These are phyloP conservation scores for Accipiter cooperii DNA, from an alignment of 2,113 vertebrate genomes.

Conservation along the genomic window DNA sequence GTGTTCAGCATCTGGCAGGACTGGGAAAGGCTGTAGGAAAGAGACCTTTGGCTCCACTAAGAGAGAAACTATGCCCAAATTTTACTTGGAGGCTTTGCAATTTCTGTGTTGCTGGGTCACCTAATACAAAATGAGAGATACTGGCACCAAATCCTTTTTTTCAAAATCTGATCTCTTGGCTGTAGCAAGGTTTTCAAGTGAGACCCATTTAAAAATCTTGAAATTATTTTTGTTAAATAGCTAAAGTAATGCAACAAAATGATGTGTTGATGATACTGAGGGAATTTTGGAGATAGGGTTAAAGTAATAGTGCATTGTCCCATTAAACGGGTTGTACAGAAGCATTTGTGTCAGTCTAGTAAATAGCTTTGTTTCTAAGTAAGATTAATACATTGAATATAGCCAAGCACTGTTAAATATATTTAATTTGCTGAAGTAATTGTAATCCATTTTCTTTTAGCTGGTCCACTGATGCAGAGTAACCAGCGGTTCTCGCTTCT, in stretches of 20 bases:
- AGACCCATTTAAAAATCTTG: background rate
- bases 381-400: background rate
- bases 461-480: conserved; percentile 87
- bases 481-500: conserved; percentile 88
- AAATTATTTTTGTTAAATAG: background rate
- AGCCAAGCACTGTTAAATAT: background rate
- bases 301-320: background rate
- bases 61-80: background rate
- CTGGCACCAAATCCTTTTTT: background rate
- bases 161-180: background rate
- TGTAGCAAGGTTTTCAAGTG: background rate
- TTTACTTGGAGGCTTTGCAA: background rate
- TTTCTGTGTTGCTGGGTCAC: background rate
- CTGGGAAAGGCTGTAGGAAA: background rate
- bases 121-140: background rate
- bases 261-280: background rate
- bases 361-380: background rate
- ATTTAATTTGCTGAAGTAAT: conserved; percentile 60
- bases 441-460: conserved; percentile 70
- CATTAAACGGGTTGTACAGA: background rate
- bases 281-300: background rate
- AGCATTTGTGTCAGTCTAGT: background rate
- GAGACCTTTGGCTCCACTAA: background rate
- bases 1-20: background rate
- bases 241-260: background rate